Evolutionary conservation across 2,888 invertebrate genomes (phyloP).

Genomic region (Drosophila quinaria): DNA sequence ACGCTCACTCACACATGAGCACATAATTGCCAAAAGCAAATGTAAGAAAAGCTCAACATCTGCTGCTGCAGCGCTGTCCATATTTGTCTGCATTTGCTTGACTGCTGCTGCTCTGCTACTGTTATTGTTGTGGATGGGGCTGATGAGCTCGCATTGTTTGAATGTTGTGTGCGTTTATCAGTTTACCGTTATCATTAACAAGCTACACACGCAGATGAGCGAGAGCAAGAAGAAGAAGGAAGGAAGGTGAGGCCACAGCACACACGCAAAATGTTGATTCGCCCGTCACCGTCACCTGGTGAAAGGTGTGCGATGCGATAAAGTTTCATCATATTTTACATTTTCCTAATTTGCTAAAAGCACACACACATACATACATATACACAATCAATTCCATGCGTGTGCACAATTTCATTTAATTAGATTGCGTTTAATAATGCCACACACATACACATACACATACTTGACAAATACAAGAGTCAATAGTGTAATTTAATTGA

Average conservation of each 20-base stretch:
- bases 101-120: constrained; percentile 15
- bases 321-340: constrained; percentile 75
- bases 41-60: constrained; percentile 19
- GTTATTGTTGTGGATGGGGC: constrained; percentile 19
- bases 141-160: constrained; percentile 59
- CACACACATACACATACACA: constrained; percentile 29
- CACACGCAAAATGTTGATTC: constrained; percentile 42
- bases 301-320: constrained; percentile 73
- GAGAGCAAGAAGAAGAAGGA: constrained; percentile 12
- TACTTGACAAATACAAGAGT: constrained; percentile 36
- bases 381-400: constrained; percentile 45
- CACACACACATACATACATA: constrained; percentile 38
- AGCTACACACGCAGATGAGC: constrained; percentile 70
- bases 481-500: constrained; percentile 78
- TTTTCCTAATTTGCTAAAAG: constrained; percentile 78
- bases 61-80: constrained; percentile 5
- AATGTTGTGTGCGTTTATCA: constrained; percentile 63
- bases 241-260: constrained; percentile 16
- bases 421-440: constrained; percentile 77
- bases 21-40: constrained; percentile 38
- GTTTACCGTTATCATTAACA: constrained; percentile 77
- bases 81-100: constrained; percentile 19
- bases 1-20: not conserved
- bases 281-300: constrained; percentile 39
- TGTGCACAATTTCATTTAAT: constrained; percentile 75